Base-by-base conservation (phyloP, 1,140 invertebrate genomes). In the Drosophila guanche region DNA sequence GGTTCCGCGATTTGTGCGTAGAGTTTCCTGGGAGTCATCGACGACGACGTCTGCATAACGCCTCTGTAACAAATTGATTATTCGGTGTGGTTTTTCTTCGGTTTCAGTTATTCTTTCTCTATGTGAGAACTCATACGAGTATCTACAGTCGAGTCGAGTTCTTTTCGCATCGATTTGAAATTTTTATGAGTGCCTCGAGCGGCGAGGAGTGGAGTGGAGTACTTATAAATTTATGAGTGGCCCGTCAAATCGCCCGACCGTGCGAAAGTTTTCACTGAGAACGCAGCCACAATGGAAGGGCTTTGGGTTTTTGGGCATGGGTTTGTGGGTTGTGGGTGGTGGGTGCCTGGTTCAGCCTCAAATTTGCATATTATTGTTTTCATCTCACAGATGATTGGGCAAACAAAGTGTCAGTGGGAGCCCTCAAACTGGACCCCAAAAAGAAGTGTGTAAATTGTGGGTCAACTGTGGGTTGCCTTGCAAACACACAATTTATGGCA, bases 11-110 rank as follows among this genome's bases (percentile, higher is more conserved):
- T 51, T 85, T 80, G 83, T 85, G 81, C 81, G 81, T 85, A 57
- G 42, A 47, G 23, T 46, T 65, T 57, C 59, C 59, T 56, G 25
- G 33, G 27, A 23, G 55, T 58, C 43, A 41, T 47, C 37, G 37
- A 45, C 41, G 42, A 5, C 47, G 16, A 25, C 48, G 53, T 65
- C 45, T 58, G 60, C 77, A 61, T 67, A 85, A 75, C 80, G 76
- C 77, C 83, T 86, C 81, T 86, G 83, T 86, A 86, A 77, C 81
- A 86, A 86, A 88, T 88, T 86, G 81, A 88, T 88, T 88, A 86
- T 86, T 75, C 69, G 81, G 73, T 88, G 83, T 83, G 83, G 74
- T 75, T 88, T 86, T 50, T 41, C 46, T 47, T 48, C 61, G 48
- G 46, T 47, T 60, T 47, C 61, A 63, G 22, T 62, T 67, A 37